These are phyloP conservation scores for Podarcis raffonei DNA, from an alignment of 2,113 vertebrate genomes.

Conservation along the genomic window DNA sequence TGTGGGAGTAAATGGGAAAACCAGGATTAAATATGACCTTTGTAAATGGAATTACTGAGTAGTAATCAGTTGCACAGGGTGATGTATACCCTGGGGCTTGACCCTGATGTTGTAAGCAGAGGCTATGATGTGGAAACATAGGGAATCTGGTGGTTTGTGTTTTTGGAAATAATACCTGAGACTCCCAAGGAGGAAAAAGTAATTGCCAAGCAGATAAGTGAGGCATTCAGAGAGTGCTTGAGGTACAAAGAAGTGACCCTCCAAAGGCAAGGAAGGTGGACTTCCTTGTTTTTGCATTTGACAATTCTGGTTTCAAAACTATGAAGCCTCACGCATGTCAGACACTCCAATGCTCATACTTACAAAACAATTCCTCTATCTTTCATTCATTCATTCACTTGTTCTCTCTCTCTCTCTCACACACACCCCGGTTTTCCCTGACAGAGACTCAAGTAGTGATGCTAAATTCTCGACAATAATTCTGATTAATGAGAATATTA, in stretches of 20 bases:
- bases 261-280: neutral
- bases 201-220: neutral
- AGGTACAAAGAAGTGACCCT: neutral
- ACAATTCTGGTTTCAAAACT: neutral
- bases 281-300: constrained; percentile 3
- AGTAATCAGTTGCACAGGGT: neutral
- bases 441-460: no score
- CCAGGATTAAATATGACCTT: neutral
- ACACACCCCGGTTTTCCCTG: no score
- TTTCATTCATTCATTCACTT: no score
- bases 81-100: neutral
- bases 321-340: neutral
- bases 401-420: no score
- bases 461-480: no score
- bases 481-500: no score
- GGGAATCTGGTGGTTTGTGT: neutral
- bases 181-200: neutral
- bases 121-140: neutral
- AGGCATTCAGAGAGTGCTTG: neutral
- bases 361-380: neutral
- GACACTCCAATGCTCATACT: neutral
- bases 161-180: neutral
- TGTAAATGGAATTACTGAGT: neutral
- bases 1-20: neutral
- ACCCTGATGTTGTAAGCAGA: neutral